A percentile compares a stretch with the other conserved stretches of the same genome.
Evolutionary conservation across 2,797 vertebrate genomes (phyloP).

Genomic region (Notamacropus eugenii): DNA sequence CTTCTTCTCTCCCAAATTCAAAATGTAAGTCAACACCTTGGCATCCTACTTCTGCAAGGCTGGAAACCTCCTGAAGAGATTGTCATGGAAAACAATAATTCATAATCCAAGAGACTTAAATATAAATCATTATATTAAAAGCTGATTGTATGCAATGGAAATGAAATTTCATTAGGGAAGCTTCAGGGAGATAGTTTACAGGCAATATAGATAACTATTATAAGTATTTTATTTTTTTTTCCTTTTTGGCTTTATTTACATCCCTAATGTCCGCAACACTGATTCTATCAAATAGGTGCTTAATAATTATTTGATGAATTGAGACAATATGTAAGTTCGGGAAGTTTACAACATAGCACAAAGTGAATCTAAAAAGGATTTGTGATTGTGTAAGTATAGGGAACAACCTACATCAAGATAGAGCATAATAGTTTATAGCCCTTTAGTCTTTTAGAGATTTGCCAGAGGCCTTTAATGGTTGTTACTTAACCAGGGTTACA

Average conservation of each 20-base stretch:
- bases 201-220: background rate
- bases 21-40: background rate
- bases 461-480: background rate
- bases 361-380: background rate
- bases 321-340: background rate
- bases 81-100: background rate
- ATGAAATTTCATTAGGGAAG: background rate
- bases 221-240: background rate
- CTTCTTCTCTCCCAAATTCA: background rate
- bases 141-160: background rate
- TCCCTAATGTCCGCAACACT: too few relatives aligned
- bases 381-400: background rate
- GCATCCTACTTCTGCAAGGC: background rate
- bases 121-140: background rate
- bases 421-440: background rate
- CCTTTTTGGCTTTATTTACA: background rate
- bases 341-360: background rate
- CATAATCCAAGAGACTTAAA: background rate
- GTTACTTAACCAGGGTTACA: background rate
- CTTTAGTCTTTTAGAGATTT: background rate
- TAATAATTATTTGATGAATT: background rate
- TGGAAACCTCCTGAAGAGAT: background rate
- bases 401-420: background rate
- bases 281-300: background rate
- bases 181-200: background rate